phyloP scores from a whole-genome alignment of 2,888 invertebrate species.

The Lydus trimaculatus region DNA sequence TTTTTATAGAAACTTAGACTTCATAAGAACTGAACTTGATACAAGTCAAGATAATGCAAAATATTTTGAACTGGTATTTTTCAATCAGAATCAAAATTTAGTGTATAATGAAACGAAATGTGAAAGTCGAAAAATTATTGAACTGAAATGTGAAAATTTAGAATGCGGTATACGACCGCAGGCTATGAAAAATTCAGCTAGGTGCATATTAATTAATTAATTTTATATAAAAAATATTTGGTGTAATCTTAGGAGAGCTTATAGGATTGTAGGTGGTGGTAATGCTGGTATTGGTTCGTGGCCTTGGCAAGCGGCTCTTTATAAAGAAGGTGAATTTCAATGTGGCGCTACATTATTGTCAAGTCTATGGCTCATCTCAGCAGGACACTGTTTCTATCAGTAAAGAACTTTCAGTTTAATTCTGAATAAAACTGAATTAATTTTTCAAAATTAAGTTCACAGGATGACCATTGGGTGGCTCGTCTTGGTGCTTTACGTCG shows the following conservation, averaged over 20 bases:
- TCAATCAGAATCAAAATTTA: constrained; percentile 67
- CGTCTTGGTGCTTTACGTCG: constrained; percentile 77
- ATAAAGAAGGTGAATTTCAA: constrained; percentile 85
- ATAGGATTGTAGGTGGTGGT: constrained; percentile 81
- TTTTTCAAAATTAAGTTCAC: constrained; percentile 63
- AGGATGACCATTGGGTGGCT: constrained; percentile 81
- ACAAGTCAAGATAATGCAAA: constrained; percentile 24
- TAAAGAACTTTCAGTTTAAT: constrained; percentile 58
- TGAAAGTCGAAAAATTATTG: constrained; percentile 68
- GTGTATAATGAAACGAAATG: constrained; percentile 73
- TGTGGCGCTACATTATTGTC: constrained; percentile 80
- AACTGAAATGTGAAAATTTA: constrained; percentile 72
- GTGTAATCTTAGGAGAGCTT: constrained; percentile 53
- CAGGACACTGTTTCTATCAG: constrained; percentile 85
- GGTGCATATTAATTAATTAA: constrained; percentile 61
- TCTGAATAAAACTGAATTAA: neutral
- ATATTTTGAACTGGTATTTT: constrained; percentile 69
- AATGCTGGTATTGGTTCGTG: constrained; percentile 79
- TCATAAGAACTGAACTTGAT: constrained; percentile 37
- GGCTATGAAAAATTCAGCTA: constrained; percentile 70
- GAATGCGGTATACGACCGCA: constrained; percentile 77
- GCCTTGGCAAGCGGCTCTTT: constrained; percentile 89
- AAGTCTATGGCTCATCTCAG: constrained; percentile 77
- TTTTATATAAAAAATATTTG: constrained; percentile 9
- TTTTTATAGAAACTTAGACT: constrained; percentile 43